Base-by-base conservation (phyloP, 1,140 invertebrate species). In the Drosophila hydei region DNA sequence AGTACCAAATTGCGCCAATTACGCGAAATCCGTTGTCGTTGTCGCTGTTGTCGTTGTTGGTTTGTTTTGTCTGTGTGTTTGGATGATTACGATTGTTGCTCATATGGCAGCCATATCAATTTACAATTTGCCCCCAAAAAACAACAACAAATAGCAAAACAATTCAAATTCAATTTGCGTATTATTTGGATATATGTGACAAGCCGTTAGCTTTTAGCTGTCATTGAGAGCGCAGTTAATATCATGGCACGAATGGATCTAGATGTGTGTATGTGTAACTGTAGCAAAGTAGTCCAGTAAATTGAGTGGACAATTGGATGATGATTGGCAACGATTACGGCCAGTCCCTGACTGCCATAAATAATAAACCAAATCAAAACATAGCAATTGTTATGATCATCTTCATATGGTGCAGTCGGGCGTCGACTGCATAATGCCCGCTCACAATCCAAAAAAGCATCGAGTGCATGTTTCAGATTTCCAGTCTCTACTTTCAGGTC, bases 221-320 rank as follows among this genome's bases (percentile, higher is more conserved):
- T 58, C 62, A 52, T 64, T 83, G 79, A 79, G 62, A 79, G 51
- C 38, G 54, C 63, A 69, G 47, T 69, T 83, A 58, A 45, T 60
- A 21, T 51, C 36, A 21, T n/a, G 33, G 12, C 52, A 56, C n/a
- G 38, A 6, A 33, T 19, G 33, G 19, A n/a, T 27, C 48, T 4
- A 48, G 14, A 14, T 25, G n/a, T 16, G 5, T 30, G 11, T 16
- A 9, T 16, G 6, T 11, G 45, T 54, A 18, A 25, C 9, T 18
- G 27, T 47, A 50, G 47, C 27, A n/a, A 79, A 50, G 42, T 27
- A 54, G 61, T 45, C 23, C 11, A 23, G 43, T 47, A 76, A 83
- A 83, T 84, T 84, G 76, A 69, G 63, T 62, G 79, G 36, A 79
- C 79, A 84, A 83, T 83, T 78, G 59, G 67, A 65, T 60, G 47